These are phyloP conservation scores for Alligator sinensis DNA, from an alignment of 2,113 vertebrate species.

Conservation along the genomic window DNA sequence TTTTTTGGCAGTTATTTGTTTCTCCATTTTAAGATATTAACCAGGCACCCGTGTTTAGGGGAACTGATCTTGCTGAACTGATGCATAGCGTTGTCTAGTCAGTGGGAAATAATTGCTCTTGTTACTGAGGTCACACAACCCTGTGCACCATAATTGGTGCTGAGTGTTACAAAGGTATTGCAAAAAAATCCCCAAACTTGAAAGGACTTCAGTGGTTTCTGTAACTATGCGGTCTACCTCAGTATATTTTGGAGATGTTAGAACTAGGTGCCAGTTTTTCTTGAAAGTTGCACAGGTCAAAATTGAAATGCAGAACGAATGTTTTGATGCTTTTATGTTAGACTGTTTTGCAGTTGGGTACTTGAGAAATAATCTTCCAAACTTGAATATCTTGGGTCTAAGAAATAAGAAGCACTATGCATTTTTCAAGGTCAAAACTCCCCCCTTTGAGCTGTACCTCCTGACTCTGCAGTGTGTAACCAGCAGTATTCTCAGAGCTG, in stretches of 20 bases:
- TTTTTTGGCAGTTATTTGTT: background rate
- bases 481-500: slow-evolving; percentile 34
- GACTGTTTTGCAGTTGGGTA: background rate
- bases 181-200: background rate
- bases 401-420: background rate
- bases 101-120: background rate
- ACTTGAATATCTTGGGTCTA: background rate
- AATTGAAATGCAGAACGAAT: background rate
- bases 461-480: slow-evolving; percentile 42
- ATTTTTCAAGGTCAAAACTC: slow-evolving; percentile 2
- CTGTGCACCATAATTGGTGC: background rate
- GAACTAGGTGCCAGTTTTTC: background rate
- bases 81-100: background rate
- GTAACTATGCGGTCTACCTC: no score
- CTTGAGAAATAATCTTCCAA: background rate
- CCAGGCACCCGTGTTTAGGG: background rate
- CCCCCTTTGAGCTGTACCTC: background rate
- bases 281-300: background rate
- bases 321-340: background rate
- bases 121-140: background rate
- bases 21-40: background rate
- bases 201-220: background rate
- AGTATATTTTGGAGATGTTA: background rate
- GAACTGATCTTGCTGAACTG: background rate
- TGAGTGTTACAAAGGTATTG: background rate